phyloP scores from a whole-genome alignment of 2,797 vertebrate species.

The Trematomus bernacchii region DNA sequence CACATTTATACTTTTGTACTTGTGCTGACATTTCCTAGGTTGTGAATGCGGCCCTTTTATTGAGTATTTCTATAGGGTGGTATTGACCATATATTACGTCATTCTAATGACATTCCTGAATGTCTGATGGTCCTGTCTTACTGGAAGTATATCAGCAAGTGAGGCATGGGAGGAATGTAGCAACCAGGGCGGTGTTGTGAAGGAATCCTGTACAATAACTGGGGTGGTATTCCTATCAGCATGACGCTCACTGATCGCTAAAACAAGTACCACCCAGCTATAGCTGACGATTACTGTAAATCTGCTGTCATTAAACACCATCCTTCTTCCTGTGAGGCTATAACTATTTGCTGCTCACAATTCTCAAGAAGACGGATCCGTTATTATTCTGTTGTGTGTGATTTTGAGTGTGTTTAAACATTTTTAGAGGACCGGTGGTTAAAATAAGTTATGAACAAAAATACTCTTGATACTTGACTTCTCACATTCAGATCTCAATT shows the following conservation, averaged over 20 bases:
- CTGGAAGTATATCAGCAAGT: not conserved
- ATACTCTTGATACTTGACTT: too few relatives aligned
- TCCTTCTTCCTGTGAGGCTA: not conserved
- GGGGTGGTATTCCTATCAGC: not conserved
- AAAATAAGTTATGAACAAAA: too few relatives aligned
- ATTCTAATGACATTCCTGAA: not conserved
- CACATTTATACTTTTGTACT: not conserved
- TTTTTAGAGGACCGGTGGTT: too few relatives aligned
- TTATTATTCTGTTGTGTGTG: too few relatives aligned
- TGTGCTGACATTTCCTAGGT: not conserved
- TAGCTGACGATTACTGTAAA: not conserved
- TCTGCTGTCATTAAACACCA: not conserved
- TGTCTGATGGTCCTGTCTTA: not conserved
- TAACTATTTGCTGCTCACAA: not conserved
- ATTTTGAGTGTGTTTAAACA: too few relatives aligned
- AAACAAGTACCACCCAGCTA: not conserved
- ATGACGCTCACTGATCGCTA: not conserved
- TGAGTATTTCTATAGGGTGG: not conserved
- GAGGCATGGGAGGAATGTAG: not conserved
- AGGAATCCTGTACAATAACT: not conserved
- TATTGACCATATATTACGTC: not conserved
- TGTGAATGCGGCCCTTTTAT: not conserved
- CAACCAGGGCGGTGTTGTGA: too few relatives aligned
- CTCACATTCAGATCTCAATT: too few relatives aligned
- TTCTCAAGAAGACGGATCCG: too few relatives aligned